Base-by-base conservation (phyloP, 2,797 vertebrate species). In the Trematocara caparti region DNA sequence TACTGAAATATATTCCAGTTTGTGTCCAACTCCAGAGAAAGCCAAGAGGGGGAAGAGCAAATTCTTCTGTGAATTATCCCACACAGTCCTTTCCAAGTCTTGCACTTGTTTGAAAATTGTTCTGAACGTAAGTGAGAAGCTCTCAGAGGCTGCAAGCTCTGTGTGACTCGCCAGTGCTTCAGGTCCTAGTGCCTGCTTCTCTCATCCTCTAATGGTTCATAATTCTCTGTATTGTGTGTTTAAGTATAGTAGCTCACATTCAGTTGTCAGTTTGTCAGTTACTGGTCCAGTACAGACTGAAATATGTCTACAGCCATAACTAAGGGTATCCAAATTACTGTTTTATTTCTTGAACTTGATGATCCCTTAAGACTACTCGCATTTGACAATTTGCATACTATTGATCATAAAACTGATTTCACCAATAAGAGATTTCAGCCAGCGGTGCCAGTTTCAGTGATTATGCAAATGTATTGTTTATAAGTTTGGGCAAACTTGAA, bases 101-200 rank as follows among this genome's bases (percentile, higher is more conserved):
- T 93, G 88, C 93, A 95, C 94, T 94, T 95, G 95, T 95, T 96
- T 93, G 90, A 95, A 96, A 95, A 92, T 94, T 95, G 92, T 92
- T 94, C 92, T 91, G 86, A 93, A 94, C 95, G 91, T 94, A 88
- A 88, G 90, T 87, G 88, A 92, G 91, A 88, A 89, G 85, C 78
- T 93, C 92, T 83, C 81, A 86, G 75, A 88, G 86, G 90, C 88
- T 92, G 76, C 75, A 83, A 83, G 73, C 83, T 85, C 79, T 38
- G 78, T 75, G 51, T 38, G 73, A 76, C 55, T 79, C 19, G 4
- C 12, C 24, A 48, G 71, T 30, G 40, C 91, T 85, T 48, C 83
- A 92, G 95, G 96, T 96, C 96, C 96, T 96, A 96, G 96, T 95
- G 95, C 94, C 95, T 90, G 91, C 75, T 87, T 0, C 0, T 4